phyloP scores from a whole-genome alignment of 1,140 invertebrate genomes.

The Drosophila suzukii region DNA sequence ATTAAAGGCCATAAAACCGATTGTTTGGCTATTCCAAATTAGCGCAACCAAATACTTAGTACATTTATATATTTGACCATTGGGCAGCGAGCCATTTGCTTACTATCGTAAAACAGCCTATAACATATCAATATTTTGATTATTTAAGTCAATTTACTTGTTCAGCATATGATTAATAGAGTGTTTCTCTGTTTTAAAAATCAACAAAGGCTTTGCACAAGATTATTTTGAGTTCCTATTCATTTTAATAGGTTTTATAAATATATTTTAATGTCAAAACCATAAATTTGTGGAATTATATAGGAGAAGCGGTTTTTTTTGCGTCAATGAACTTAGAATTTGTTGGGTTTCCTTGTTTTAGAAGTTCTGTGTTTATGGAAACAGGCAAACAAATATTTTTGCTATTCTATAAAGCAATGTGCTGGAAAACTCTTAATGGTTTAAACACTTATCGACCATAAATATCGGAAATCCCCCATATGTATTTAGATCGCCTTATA shows the following conservation, averaged over 20 bases:
- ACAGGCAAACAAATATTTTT: neutral
- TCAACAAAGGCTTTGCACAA: neutral
- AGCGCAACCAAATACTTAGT: constrained; percentile 4
- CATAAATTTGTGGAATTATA: neutral
- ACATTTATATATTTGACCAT: neutral
- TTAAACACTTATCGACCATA: neutral
- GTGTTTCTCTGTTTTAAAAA: neutral
- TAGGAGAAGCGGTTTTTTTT: neutral
- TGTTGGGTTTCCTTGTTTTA: neutral
- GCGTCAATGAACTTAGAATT: constrained; percentile 4
- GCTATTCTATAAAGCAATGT: neutral
- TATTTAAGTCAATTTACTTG: neutral
- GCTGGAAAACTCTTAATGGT: neutral
- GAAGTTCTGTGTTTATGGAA: neutral
- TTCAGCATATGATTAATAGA: neutral
- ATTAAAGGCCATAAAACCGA: neutral
- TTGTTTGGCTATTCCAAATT: constrained; percentile 1
- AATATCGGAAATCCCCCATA: neutral
- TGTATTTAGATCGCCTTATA: no score
- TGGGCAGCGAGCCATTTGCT: constrained; percentile 1
- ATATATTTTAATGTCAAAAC: neutral
- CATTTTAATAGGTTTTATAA: neutral
- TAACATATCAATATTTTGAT: constrained; percentile 1
- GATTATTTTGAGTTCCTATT: neutral
- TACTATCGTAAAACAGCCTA: constrained; percentile 1